Base-by-base conservation (phyloP, 2,888 invertebrate species). In the Clistopyga incitator region DNA sequence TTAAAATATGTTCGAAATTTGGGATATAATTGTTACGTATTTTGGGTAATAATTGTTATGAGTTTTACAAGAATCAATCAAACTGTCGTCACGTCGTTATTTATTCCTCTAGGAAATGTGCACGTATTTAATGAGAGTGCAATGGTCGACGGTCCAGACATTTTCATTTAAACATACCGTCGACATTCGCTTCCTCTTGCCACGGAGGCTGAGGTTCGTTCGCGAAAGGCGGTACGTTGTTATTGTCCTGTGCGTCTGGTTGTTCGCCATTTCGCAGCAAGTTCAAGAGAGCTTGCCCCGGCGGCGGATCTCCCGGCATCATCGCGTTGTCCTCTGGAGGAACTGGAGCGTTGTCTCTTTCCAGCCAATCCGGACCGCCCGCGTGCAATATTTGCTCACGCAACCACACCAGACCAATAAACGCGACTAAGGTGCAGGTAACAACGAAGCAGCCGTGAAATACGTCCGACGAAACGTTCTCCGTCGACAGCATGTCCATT, bases 361-460 rank as follows among this genome's bases (percentile, higher is more conserved):
- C 98, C 90, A 99, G 94, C 99, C 99, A 99, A 90, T 99, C 99
- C 0, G 99, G 99, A 0, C 98, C 99, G 38, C 99, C 99, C 0
- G 99, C 99, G 92, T 99, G 98, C 89, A 99, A 95, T 83, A 99
- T 99, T 94, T 99, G 99, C 93, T 99, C 99, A 86, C 99, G 94
- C 68, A 99, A 94, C 99, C 99, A 99, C 4, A 99, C 98, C 65
- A 99, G 94, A 6, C 99, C 98, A 89, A 99, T 99, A 92, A 99
- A 99, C 0, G 98, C 98, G 92, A 98, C 97, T 80, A 99, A 93
- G 2, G 99, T 99, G 92, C 99, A 98, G 3, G 98, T 97, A 13
- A 99, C 99, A 47, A 99, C 99, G 93, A 99, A 97, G 93, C 98
- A 98, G 15, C 99, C 99, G 84, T 98, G 98, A 92, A 99, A 97